Conservation (phyloP, 1,140 invertebrate species). For the Euborellia annulipes region DNA sequence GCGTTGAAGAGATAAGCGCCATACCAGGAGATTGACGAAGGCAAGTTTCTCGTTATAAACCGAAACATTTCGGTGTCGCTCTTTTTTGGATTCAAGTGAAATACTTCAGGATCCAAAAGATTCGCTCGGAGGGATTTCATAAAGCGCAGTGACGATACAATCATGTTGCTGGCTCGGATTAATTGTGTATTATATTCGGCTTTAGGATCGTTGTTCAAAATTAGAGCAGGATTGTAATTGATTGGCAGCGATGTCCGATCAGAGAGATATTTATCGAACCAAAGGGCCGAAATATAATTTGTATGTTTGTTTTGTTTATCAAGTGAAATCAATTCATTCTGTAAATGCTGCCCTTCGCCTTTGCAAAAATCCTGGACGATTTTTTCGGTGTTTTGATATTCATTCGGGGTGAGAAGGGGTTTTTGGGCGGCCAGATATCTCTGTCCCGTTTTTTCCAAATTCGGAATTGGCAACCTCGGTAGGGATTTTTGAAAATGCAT, state of each 20-base stretch:
- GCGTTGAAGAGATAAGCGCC: constrained; percentile 88
- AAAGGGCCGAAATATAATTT: constrained; percentile 83
- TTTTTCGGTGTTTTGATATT: constrained; percentile 45
- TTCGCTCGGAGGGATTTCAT: constrained; percentile 64
- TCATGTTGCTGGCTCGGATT: constrained; percentile 70
- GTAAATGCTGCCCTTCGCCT: constrained; percentile 51
- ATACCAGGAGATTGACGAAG: constrained; percentile 68
- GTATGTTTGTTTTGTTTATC: constrained; percentile 76
- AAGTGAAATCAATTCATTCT: constrained; percentile 48
- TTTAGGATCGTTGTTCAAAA: constrained; percentile 62
- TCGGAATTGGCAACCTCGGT: constrained; percentile 79
- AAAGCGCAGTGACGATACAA: constrained; percentile 80
- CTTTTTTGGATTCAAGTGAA: constrained; percentile 82
- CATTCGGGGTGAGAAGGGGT: constrained; percentile 49
- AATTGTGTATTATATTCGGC: constrained; percentile 65
- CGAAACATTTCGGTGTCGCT: constrained; percentile 66
- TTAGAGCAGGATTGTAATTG: constrained; percentile 86
- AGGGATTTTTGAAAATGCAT: constrained; percentile 90
- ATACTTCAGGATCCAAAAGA: constrained; percentile 86
- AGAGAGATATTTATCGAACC: constrained; percentile 92
- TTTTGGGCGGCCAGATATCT: constrained; percentile 72
- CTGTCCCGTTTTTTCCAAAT: constrained; percentile 64
- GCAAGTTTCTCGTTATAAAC: constrained; percentile 52
- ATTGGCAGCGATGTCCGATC: constrained; percentile 75
- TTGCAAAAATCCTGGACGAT: constrained; percentile 48